Conservation (phyloP, 2,888 invertebrate genomes). For the Lasioglossum figueresi region DNA sequence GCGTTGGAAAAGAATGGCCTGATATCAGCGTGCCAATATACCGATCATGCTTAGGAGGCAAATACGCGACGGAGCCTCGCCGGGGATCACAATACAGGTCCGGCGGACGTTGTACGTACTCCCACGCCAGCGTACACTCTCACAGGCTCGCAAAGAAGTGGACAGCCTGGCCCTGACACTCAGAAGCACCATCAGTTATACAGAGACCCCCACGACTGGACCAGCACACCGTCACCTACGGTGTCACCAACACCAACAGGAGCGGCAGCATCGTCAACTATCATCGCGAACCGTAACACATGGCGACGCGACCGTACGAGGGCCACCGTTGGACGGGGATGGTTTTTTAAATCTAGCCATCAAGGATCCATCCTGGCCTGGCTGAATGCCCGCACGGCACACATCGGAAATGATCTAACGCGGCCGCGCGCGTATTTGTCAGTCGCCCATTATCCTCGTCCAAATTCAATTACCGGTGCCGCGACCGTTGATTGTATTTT, state of each 20-base stretch:
- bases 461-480: constrained; percentile 72
- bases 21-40: constrained; percentile 52
- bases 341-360: constrained; percentile 78
- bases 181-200: constrained; percentile 83
- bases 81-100: constrained; percentile 53
- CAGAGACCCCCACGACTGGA: constrained; percentile 76
- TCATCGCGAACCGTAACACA: constrained; percentile 69
- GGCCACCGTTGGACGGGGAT: constrained; percentile 59
- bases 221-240: constrained; percentile 47
- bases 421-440: constrained; percentile 73
- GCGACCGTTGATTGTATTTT: constrained; percentile 65
- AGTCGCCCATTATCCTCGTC: constrained; percentile 72
- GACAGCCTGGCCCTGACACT: constrained; percentile 82
- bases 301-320: constrained; percentile 67
- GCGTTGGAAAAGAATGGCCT: constrained; percentile 24
- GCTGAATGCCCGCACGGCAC: constrained; percentile 75
- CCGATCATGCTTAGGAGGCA: constrained; percentile 59
- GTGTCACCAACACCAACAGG: constrained; percentile 47
- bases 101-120: constrained; percentile 44
- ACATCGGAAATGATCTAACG: constrained; percentile 75
- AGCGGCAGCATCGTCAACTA: constrained; percentile 42
- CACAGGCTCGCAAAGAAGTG: constrained; percentile 79
- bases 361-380: constrained; percentile 78
- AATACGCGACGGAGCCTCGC: constrained; percentile 41
- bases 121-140: constrained; percentile 41